These are phyloP conservation scores for Quadroppia sp. DNA, from an alignment of 2,888 invertebrate species.

Conservation along the genomic window DNA sequence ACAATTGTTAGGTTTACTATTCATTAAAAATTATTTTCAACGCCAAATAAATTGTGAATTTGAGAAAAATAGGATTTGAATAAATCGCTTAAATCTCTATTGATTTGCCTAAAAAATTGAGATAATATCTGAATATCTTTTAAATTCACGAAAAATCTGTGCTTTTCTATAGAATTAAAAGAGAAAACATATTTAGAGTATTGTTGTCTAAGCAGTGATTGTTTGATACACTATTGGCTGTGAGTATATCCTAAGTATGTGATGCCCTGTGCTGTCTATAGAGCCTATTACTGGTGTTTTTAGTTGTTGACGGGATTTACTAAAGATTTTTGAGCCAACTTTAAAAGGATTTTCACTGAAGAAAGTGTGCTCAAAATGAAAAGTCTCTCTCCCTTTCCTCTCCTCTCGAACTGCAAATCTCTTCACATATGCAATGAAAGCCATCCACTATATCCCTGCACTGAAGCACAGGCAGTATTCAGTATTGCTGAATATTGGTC, in stretches of 20 bases:
- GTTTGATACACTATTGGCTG: slow-evolving; percentile 23
- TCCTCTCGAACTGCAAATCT: background rate
- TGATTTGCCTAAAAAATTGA: background rate
- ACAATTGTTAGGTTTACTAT: too few relatives aligned
- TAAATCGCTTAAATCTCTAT: slow-evolving; percentile 6
- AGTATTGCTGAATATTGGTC: background rate
- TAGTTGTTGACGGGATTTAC: slow-evolving; percentile 35
- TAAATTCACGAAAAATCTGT: background rate
- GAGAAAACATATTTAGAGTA: slow-evolving; percentile 28
- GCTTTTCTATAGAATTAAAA: slow-evolving; percentile 25
- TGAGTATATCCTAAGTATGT: background rate
- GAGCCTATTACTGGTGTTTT: slow-evolving; percentile 36
- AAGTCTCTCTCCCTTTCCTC: background rate
- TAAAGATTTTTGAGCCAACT: slow-evolving; percentile 23
- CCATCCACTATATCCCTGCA: slow-evolving; percentile 1
- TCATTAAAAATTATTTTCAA: background rate
- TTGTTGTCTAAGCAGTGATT: slow-evolving; percentile 14
- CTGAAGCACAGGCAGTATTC: background rate
- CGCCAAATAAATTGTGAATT: background rate
- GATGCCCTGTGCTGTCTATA: background rate
- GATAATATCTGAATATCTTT: too few relatives aligned
- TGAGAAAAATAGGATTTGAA: slow-evolving; percentile 16
- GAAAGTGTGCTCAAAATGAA: background rate
- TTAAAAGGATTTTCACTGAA: slow-evolving; percentile 22
- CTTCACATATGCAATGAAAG: slow-evolving; percentile 21